phyloP scores from a whole-genome alignment of 2,797 vertebrate species.

The Staurois parvus region DNA sequence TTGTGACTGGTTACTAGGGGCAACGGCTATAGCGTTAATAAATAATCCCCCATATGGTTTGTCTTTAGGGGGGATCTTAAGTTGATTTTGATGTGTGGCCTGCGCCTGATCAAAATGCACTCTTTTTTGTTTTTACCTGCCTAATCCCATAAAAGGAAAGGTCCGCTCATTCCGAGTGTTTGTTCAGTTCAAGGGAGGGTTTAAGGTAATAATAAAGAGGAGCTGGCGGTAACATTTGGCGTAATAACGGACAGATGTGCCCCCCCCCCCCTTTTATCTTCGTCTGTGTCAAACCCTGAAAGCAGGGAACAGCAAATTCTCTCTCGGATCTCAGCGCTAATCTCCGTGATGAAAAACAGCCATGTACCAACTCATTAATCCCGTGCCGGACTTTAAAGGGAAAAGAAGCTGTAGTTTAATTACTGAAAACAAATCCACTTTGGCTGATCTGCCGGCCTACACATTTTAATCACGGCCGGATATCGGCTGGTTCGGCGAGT shows the following conservation, averaged over 20 bases:
- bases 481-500: not conserved
- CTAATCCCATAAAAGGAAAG: not conserved
- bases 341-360: slow-evolving; percentile 45
- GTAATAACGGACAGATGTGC: slow-evolving; percentile 30
- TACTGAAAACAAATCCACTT: slow-evolving; percentile 81
- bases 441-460: slow-evolving; percentile 79
- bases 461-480: slow-evolving; percentile 55
- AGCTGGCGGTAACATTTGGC: slow-evolving; percentile 16
- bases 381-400: slow-evolving; percentile 74
- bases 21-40: too few species aligned
- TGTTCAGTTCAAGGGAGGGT: not conserved
- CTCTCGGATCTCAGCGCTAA: slow-evolving; percentile 33
- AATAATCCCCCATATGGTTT: not conserved
- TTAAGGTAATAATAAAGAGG: slow-evolving; percentile 5
- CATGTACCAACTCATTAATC: slow-evolving; percentile 73
- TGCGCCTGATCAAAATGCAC: not conserved
- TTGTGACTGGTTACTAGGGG: too few species aligned
- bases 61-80: not conserved
- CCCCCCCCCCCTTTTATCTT: slow-evolving; percentile 6
- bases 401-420: slow-evolving; percentile 80
- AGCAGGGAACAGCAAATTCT: slow-evolving; percentile 31
- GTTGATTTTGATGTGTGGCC: not conserved
- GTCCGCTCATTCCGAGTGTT: not conserved
- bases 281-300: not conserved
- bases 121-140: not conserved